phyloP scores from a whole-genome alignment of 2,797 vertebrate species.

The Meda fulgida region DNA sequence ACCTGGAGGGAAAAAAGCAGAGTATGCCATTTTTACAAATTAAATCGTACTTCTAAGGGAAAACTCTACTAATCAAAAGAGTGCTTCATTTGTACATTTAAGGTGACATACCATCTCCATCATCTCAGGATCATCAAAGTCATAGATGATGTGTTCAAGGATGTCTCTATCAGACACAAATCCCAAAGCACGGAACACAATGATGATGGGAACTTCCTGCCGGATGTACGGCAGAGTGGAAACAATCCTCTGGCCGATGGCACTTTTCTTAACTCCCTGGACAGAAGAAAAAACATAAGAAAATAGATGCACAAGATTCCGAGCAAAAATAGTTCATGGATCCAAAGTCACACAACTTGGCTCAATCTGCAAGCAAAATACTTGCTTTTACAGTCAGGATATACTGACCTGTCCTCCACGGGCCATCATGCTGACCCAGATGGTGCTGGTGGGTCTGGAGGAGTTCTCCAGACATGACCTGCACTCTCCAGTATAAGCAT shows the following conservation, averaged over 20 bases:
- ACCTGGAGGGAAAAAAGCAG: slow-evolving; percentile 75
- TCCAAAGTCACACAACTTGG: not conserved
- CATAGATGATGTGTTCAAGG: slow-evolving; percentile 98
- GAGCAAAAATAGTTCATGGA: not conserved
- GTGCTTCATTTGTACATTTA: not conserved
- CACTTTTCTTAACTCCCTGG: slow-evolving; percentile 97
- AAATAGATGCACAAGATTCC: not conserved
- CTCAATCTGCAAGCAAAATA: not conserved
- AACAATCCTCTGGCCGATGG: slow-evolving; percentile 97
- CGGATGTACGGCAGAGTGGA: slow-evolving; percentile 96
- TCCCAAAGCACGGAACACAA: slow-evolving; percentile 93
- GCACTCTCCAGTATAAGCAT: slow-evolving; percentile 96
- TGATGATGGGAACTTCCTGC: slow-evolving; percentile 98
- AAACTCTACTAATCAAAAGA: not conserved
- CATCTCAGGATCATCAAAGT: slow-evolving; percentile 99
- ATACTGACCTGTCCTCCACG: slow-evolving; percentile 92
- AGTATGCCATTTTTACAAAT: not conserved
- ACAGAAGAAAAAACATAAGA: not conserved
- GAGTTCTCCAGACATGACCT: slow-evolving; percentile 97
- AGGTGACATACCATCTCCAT: slow-evolving; percentile 93
- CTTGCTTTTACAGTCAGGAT: not conserved
- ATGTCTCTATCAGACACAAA: slow-evolving; percentile 99
- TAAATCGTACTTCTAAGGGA: not conserved
- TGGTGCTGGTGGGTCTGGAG: slow-evolving; percentile 96
- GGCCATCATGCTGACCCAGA: slow-evolving; percentile 99